Conservation (phyloP, 2,113 vertebrate species). For the Phainopepla nitens region DNA sequence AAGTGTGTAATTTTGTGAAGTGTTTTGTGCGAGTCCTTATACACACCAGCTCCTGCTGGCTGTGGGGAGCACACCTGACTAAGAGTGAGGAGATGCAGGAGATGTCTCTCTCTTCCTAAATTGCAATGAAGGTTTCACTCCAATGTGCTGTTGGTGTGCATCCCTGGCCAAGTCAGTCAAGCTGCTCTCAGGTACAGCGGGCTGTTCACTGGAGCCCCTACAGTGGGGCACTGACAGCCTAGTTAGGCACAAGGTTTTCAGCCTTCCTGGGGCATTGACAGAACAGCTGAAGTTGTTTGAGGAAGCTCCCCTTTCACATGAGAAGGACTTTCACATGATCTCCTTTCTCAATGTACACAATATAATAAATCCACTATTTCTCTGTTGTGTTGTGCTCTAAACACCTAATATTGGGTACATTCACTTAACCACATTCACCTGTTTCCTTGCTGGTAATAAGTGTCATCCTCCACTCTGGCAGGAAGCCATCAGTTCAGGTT, state of each 20-base stretch:
- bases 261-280: background rate
- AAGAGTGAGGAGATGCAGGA: background rate
- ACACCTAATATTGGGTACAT: background rate
- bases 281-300: background rate
- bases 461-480: background rate
- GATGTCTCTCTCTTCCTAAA: background rate
- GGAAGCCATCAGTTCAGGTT: background rate
- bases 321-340: background rate
- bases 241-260: background rate
- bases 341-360: background rate
- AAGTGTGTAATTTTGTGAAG: background rate
- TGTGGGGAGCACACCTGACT: background rate
- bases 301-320: background rate
- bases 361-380: background rate
- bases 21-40: background rate
- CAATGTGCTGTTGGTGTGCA: accelerated
- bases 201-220: background rate
- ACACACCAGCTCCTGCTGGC: background rate
- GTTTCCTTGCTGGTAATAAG: background rate
- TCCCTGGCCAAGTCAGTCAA: background rate
- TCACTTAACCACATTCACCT: background rate
- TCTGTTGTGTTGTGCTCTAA: background rate
- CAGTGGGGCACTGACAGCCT: background rate
- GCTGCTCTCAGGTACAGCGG: accelerated
- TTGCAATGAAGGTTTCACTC: background rate